Evolutionary conservation across 2,113 vertebrate genomes (phyloP), one percentile per base, ranked within the genome.

Genomic region (Anthoscopus minutus): DNA sequence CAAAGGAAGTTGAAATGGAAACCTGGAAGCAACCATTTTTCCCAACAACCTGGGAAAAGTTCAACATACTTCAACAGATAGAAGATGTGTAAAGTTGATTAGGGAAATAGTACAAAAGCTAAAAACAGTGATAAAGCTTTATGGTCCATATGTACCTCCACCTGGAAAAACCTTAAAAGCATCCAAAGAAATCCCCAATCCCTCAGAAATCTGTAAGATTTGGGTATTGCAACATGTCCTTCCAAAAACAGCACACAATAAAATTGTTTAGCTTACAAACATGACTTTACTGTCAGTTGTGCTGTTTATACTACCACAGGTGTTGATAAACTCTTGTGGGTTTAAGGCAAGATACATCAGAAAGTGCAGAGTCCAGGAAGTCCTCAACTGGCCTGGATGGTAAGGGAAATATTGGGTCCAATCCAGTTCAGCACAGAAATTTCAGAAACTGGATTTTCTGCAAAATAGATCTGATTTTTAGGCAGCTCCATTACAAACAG

Each of bases 301-400:
- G n/a, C 13, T 62, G 23, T 54, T 77, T 10, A 12, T 73, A 54
- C 13, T 13, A 35, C 23, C 33, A 33, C 10, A 33, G 38, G 20
- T 42, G 8, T 33, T 50, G 50, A 60, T 31, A 64, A 58, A 67
- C 28, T 33, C 15, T 23, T 14, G 19, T 5, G 13, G 37, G 17
- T 47, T 19, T 42, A 64, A 56, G 57, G 17, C 30, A 89, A 24
- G 10, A 53, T 14, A 37, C 57, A 48, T 25, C 10, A 21, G 37
- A 42, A 93, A 71, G 27, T 3, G 11, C 37, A 61, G 28, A 65
- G 18, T 28, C 27, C 38, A 76, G 21, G 62, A 77, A 77, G 9
- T 7, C 17, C 20, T 7, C 6, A 6, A 40, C 15, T 11, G 19
- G 21, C 5, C 37, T 1, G 0, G 54, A 64, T 13, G 3, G 6